Percentiles rank a stretch among this genome's conserved stretches.
phyloP scores from a whole-genome alignment of 2,113 vertebrate species.

The Rhea pennata region DNA sequence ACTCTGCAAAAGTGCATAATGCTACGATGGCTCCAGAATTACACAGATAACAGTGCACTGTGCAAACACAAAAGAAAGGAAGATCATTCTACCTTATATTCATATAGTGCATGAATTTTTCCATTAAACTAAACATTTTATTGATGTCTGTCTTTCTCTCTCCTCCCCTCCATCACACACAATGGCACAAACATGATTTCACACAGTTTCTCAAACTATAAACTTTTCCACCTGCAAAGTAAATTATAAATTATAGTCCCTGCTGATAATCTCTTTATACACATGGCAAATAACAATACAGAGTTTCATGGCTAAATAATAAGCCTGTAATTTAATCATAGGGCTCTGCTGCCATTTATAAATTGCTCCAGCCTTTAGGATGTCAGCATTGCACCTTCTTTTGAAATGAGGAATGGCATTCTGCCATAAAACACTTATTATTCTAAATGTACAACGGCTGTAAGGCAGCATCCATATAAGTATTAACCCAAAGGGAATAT shows the following conservation, averaged over 20 bases:
- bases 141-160: not conserved
- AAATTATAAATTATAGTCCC: conserved; percentile 37
- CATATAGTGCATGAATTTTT: not conserved
- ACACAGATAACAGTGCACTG: not conserved
- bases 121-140: not conserved
- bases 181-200: conserved; percentile 1
- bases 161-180: not conserved
- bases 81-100: not conserved
- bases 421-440: not conserved
- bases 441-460: not conserved
- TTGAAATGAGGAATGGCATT: not conserved
- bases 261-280: not conserved
- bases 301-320: conserved; percentile 9
- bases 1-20: not conserved
- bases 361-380: not conserved
- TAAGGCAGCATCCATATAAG: not conserved
- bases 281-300: not conserved
- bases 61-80: not conserved
- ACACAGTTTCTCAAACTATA: not conserved
- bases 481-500: not conserved
- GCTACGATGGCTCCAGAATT: not conserved
- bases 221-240: conserved; percentile 33
- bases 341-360: not conserved
- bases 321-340: conserved; percentile 45
- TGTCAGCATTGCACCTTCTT: conserved; percentile 1